Base-by-base conservation (phyloP, 2,113 vertebrate species). In the Scortum barcoo region DNA sequence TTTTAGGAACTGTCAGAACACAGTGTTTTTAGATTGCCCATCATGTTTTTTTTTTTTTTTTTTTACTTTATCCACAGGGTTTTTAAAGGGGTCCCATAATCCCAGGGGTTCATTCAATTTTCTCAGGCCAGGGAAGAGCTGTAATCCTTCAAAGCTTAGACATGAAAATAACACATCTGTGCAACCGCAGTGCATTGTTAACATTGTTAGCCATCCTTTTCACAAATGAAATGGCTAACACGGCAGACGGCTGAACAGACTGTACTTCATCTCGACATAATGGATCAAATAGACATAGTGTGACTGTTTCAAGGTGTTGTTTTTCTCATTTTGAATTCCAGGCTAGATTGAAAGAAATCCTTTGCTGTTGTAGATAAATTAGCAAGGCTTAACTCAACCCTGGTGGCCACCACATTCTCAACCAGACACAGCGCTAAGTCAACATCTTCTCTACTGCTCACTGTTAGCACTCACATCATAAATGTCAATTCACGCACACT, bases 391-490 rank as follows among this genome's bases (percentile, higher is more conserved):
- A 75, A 68, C 63, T 86, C 85, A 71, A 85, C 78, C 68, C 80
- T 66, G 84, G 86, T 89, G 89, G 88, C 85, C 86, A 72, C 72
- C 78, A 26, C 61, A 46, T 58, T 72, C 57, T 53, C 61, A 56
- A 60, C 51, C 86, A 71, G 78, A 80, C 81, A 72, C 84, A 46
- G 83, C 42, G 78, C 71, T 80, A 86, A 89, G 85, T 89, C 88
- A 91, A 90, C 83, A 86, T 89, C 78, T 77, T 77, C 67, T 51
- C 76, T 17, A 6, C 93, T 93, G 93, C 87, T 89, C 90, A 89
- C 81, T 91, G 88, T 93, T 88, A 83, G 86, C 83, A 56, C 87
- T 81, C 94, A 92, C 93, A 54, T 93, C 91, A 88, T 94, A 94
- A 95, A 94, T 92, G 94, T 94, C 94, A 94, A 83, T 84, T 84